Conservation (phyloP, 2,888 invertebrate genomes). For the Stenolophus ochropezus region DNA sequence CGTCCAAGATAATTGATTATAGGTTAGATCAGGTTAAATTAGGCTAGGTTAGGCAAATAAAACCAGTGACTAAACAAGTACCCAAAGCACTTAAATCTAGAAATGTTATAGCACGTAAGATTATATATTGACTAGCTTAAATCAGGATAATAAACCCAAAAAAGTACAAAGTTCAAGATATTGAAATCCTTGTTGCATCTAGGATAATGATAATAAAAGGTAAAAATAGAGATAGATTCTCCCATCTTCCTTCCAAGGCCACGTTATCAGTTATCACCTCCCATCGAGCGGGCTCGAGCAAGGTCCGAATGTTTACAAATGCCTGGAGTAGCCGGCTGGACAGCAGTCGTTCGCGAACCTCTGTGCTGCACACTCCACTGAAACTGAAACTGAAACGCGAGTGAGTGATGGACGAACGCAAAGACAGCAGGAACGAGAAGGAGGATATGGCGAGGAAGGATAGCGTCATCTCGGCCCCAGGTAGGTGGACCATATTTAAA, state of each 20-base stretch:
- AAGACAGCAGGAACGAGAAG: neutral
- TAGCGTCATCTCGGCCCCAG: neutral
- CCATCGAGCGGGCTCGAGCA: neutral
- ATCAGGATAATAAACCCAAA: too few species aligned
- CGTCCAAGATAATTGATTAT: too few species aligned
- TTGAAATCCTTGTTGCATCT: too few species aligned
- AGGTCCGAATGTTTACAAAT: conserved; percentile 8
- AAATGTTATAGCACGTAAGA: too few species aligned
- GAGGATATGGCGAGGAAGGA: neutral
- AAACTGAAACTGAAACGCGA: conserved; percentile 7
- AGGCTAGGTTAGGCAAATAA: too few species aligned
- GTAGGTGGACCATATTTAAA: neutral
- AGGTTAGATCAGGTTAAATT: too few species aligned
- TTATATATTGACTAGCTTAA: too few species aligned
- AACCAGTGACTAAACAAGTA: too few species aligned
- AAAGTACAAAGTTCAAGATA: too few species aligned
- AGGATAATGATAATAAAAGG: neutral
- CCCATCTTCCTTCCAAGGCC: neutral
- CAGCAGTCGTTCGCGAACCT: neutral
- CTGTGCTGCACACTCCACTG: neutral
- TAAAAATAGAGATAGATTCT: neutral
- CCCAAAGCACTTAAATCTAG: too few species aligned
- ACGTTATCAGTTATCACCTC: neutral
- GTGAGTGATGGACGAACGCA: neutral
- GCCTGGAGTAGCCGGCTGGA: too few species aligned